Conservation (phyloP, 2,888 invertebrate genomes). For the Lasioglossum villosulum region DNA sequence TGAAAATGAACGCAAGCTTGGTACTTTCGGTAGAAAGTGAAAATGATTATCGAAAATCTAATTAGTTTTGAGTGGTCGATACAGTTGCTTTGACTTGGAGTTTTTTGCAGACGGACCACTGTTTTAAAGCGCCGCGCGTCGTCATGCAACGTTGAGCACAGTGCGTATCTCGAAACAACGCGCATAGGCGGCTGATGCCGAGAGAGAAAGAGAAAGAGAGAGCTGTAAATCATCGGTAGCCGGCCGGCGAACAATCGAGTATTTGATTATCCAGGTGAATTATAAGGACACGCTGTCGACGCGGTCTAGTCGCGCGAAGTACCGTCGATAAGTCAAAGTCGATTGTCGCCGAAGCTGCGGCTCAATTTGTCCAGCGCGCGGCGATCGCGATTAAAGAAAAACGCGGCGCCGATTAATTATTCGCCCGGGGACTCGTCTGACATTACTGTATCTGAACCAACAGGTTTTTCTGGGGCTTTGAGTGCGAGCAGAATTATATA, state of each 20-base stretch:
- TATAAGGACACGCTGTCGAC: slow-evolving; percentile 2
- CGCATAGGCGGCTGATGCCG: neutral
- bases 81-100: neutral
- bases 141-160: neutral
- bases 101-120: neutral
- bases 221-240: neutral
- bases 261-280: slow-evolving; percentile 11
- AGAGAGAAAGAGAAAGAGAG: neutral
- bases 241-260: slow-evolving; percentile 12
- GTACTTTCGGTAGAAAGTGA: neutral
- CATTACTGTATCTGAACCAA: neutral
- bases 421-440: neutral
- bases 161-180: neutral
- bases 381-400: neutral
- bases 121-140: neutral
- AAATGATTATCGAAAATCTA: neutral
- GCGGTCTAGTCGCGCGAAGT: neutral
- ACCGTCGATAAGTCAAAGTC: slow-evolving; percentile 2
- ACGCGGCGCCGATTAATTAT: slow-evolving; percentile 1
- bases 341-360: neutral
- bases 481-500: neutral
- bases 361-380: slow-evolving; percentile 3
- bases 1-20: neutral
- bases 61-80: neutral
- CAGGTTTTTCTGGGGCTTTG: neutral